phyloP scores from a whole-genome alignment of 2,888 invertebrate genomes.

The Keiferia lycopersicella region DNA sequence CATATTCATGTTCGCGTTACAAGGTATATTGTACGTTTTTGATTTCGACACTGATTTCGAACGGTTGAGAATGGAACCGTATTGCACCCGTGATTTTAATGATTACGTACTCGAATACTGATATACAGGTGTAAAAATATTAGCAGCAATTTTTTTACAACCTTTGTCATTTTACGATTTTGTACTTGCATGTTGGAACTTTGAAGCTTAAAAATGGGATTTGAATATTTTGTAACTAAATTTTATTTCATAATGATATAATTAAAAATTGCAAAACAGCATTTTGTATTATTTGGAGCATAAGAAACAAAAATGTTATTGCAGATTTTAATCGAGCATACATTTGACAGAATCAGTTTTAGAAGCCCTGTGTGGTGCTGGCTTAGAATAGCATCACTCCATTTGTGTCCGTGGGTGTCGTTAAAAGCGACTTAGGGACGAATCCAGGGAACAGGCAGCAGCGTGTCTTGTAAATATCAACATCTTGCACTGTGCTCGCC shows the following conservation, averaged over 20 bases:
- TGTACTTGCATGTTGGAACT: not conserved
- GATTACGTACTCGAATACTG: not conserved
- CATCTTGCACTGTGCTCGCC: no score
- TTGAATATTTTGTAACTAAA: not conserved
- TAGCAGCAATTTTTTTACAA: no score
- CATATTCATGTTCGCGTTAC: constrained; percentile 15
- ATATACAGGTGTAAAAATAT: no score
- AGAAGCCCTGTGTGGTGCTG: no score
- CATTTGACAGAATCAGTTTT: no score
- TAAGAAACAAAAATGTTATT: no score
- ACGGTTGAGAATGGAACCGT: not conserved
- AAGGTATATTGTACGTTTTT: not conserved
- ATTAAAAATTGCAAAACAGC: not conserved
- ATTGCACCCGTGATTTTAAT: not conserved
- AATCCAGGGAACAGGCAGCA: no score
- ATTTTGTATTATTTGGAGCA: not conserved
- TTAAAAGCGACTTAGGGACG: no score
- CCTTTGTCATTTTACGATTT: not conserved
- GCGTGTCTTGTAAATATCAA: no score
- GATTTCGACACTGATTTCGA: not conserved
- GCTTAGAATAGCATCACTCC: no score
- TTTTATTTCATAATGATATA: not conserved
- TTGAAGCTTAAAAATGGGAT: not conserved
- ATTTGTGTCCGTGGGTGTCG: no score
- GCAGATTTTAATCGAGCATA: no score